Conservation (phyloP, 2,113 vertebrate genomes). For the Corynorhinus townsendii region DNA sequence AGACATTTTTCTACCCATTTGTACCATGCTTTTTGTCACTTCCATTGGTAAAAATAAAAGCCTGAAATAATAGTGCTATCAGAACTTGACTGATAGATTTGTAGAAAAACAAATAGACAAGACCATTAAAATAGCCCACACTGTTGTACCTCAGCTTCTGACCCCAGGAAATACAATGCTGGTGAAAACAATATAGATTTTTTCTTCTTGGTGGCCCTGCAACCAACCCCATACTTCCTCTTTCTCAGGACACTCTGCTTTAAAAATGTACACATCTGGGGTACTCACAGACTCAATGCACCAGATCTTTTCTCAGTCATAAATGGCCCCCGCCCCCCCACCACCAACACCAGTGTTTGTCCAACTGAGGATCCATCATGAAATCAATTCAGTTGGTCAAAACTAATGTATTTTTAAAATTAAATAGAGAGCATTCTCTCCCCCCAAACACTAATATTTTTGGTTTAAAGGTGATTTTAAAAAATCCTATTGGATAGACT, state of each 20-base stretch:
- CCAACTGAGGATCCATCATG: background rate
- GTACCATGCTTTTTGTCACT: background rate
- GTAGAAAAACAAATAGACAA: background rate
- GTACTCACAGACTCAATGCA: background rate
- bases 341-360: conserved; percentile 22
- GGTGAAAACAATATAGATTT: background rate
- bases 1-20: background rate
- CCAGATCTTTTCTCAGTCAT: background rate
- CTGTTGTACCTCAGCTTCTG: background rate
- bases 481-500: background rate
- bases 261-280: background rate
- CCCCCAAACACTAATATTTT: background rate
- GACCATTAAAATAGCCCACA: background rate
- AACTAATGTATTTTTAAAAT: conserved; percentile 14
- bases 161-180: background rate
- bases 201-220: conserved; percentile 3
- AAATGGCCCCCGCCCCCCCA: conserved; percentile 21
- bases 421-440: background rate
- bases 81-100: background rate
- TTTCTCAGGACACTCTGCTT: conserved; percentile 44
- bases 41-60: background rate
- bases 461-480: background rate
- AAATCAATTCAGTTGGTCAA: conserved; percentile 28
- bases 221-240: conserved; percentile 28
- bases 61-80: background rate